Base-by-base conservation (phyloP, 2,888 invertebrate genomes). In the Carpatolechia fugitivella region DNA sequence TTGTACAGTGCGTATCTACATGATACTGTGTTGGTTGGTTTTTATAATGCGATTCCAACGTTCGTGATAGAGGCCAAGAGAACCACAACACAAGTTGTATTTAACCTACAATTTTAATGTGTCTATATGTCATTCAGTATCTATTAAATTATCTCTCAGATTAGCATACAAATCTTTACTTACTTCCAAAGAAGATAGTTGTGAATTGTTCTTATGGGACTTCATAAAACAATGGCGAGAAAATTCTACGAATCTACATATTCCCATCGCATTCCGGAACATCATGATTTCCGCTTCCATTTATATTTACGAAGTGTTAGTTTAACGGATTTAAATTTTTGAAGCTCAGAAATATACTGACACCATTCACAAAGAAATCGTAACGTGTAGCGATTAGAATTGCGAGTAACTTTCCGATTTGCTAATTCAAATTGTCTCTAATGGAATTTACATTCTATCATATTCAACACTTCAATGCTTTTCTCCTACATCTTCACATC, bases 261-360 rank as follows among this genome's bases (percentile, higher is more conserved):
- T 75, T 78, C 78, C 63, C 75, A 76, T 62, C 65, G 68, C 73
- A 80, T 80, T 80, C 77, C 75, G 67, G 69, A 69, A 50, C 70
- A 68, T 49, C 56, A 59, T 56, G 59, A 65, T 58, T 69, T 70
- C 71, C 66, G 66, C 59, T 60, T 62, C 56, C 61, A 66, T 61
- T 60, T 59, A 58, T 55, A 47, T 55, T 58, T 49, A 56, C 50
- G 38, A 57, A 50, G 51, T 51, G 54, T 57, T 51, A 24, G 47
- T 54, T 54, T 31, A 52, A 55, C 30, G 29, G 30, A 53, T 44
- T 50, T 11, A 33, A 31, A 40, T 54, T 48, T 55, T 53, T 14
- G 40, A 59, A 53, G 51, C 48, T 52, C 55, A 33, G 52, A 55
- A 59, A 64, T 64, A 63, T 54, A 60, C 66, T 70, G 67, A 64